Evolutionary conservation across 2,888 invertebrate species (phyloP).

Genomic region (Latrodectus hesperus): DNA sequence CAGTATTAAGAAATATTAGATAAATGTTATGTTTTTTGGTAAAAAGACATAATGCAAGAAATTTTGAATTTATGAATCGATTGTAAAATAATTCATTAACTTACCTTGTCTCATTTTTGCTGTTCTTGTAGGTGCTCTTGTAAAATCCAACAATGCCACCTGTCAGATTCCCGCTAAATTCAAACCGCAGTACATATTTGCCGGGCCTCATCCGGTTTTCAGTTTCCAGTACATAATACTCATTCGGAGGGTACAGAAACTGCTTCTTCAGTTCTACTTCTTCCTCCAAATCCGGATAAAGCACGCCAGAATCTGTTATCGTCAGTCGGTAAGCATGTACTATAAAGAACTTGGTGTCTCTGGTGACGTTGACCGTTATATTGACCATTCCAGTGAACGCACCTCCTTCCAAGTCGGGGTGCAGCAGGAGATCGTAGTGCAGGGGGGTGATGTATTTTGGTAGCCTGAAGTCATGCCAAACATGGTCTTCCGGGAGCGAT

Average conservation of each 20-base stretch:
- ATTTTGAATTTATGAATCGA: neutral
- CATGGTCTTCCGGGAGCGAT: neutral
- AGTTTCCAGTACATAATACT: constrained; percentile 76
- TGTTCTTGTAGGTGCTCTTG: constrained; percentile 79
- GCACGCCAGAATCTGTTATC: constrained; percentile 76
- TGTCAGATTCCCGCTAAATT: constrained; percentile 81
- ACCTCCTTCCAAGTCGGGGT: constrained; percentile 80
- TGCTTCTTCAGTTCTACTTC: constrained; percentile 71
- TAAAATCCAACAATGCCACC: constrained; percentile 85
- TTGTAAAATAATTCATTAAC: neutral
- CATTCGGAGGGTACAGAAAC: constrained; percentile 75
- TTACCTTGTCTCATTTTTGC: constrained; percentile 59
- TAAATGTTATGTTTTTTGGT: too few relatives aligned
- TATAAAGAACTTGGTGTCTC: constrained; percentile 74
- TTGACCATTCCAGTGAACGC: constrained; percentile 79
- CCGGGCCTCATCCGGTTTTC: constrained; percentile 73
- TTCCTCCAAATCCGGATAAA: neutral
- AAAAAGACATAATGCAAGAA: neutral
- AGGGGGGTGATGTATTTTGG: constrained; percentile 79
- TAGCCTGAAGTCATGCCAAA: constrained; percentile 77
- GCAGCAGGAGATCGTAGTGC: constrained; percentile 82
- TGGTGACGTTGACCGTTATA: constrained; percentile 73
- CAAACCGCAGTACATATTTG: constrained; percentile 79
- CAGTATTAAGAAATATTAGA: too few relatives aligned
- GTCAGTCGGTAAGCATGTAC: constrained; percentile 81